phyloP scores from a whole-genome alignment of 2,113 vertebrate genomes.

The Albula glossodonta region DNA sequence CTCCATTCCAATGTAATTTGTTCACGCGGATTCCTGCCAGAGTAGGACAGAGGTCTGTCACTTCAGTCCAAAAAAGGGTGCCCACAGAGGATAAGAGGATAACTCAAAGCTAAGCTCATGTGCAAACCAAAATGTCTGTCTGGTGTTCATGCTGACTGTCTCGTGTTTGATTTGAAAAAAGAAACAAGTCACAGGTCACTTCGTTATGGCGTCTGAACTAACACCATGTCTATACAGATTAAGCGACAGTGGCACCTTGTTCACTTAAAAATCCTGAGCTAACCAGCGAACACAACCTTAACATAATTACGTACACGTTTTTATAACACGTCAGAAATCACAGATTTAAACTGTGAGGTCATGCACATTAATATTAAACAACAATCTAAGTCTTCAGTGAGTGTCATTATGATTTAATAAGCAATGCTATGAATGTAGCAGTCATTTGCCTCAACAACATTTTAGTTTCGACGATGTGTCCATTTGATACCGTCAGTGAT shows the following conservation, averaged over 20 bases:
- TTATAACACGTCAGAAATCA: not conserved
- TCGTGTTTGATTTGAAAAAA: not conserved
- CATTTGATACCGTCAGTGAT: not conserved
- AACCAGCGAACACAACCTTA: not conserved
- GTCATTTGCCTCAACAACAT: not conserved
- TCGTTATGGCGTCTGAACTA: not conserved
- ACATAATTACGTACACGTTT: not conserved
- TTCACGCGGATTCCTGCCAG: not conserved
- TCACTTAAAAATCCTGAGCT: not conserved
- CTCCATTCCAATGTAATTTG: not conserved
- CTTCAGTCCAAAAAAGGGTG: not conserved
- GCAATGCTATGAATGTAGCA: not conserved
- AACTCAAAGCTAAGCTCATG: too few species aligned
- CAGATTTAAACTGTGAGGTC: not conserved
- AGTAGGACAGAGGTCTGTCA: not conserved
- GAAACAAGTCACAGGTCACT: not conserved
- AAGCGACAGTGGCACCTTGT: not conserved
- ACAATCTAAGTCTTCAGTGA: too few species aligned
- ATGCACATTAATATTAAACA: not conserved
- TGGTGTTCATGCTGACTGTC: not conserved
- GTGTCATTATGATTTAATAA: too few species aligned
- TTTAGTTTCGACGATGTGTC: not conserved
- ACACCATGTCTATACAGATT: not conserved
- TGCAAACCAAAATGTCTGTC: not conserved
- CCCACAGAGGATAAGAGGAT: too few species aligned